Conservation (phyloP, 1,140 invertebrate species). For the Rhyacophila brunnea region DNA sequence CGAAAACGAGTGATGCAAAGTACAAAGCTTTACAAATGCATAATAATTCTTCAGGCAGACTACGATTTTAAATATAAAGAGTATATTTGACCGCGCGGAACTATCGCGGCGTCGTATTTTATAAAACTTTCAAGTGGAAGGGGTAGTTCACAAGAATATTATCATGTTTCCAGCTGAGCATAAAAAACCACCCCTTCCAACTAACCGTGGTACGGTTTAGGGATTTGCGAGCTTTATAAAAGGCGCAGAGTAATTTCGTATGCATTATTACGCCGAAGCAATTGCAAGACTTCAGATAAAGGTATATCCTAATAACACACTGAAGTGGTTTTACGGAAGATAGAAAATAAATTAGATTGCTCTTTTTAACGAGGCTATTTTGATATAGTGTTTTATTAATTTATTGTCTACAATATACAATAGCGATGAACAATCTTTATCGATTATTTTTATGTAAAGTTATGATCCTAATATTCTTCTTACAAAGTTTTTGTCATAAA, state of each 20-base stretch:
- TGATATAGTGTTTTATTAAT: no score
- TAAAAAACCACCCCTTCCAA: neutral
- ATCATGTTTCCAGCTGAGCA: slow-evolving; percentile 10
- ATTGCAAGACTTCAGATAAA: neutral
- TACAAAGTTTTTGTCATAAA: no score
- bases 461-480: no score
- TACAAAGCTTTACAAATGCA: neutral
- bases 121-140: slow-evolving; percentile 18
- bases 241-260: neutral
- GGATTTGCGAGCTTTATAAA: no score
- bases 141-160: slow-evolving; percentile 19
- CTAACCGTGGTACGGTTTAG: no score
- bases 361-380: no score
- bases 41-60: neutral
- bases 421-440: no score
- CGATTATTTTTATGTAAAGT: no score
- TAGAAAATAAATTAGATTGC: no score
- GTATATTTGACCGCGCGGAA: slow-evolving; percentile 5
- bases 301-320: no score
- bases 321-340: no score
- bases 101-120: slow-evolving; percentile 18
- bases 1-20: neutral
- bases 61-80: slow-evolving; percentile 12
- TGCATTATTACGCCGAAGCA: neutral
- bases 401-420: no score